Evolutionary conservation across 1,140 invertebrate species (phyloP).

Genomic region (Pachyrhynchus sulphureomaculatus): DNA sequence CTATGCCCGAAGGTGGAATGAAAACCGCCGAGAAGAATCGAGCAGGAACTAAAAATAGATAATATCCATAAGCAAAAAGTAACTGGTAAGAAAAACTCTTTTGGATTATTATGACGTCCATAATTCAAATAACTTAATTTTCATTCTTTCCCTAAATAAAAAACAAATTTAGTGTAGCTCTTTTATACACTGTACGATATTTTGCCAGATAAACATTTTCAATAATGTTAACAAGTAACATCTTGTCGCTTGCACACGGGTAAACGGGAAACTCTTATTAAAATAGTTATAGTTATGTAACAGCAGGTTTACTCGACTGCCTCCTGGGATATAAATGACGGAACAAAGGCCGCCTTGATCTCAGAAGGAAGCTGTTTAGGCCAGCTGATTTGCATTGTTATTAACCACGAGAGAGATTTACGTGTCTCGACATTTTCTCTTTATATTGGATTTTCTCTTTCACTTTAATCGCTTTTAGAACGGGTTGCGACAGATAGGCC

Average conservation of each 20-base stretch:
- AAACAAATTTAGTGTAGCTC: no score
- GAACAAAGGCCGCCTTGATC: conserved; percentile 13
- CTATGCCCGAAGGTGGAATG: no score
- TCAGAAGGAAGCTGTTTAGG: conserved; percentile 23
- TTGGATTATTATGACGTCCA: no score
- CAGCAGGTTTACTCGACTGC: conserved; percentile 5
- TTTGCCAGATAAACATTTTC: not conserved
- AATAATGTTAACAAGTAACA: not conserved
- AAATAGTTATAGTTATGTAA: conserved; percentile 28
- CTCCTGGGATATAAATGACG: conserved; percentile 8
- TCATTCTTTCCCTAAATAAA: no score
- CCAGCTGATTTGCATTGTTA: conserved; percentile 34
- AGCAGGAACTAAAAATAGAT: no score
- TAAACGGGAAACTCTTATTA: conserved; percentile 20
- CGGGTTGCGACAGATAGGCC: no score
- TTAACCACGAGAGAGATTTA: conserved; percentile 31
- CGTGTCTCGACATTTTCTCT: conserved; percentile 5
- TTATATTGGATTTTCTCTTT: not conserved
- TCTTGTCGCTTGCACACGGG: not conserved
- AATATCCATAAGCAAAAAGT: no score
- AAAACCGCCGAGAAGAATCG: no score
- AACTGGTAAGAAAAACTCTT: no score
- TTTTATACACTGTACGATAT: no score
- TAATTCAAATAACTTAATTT: no score
- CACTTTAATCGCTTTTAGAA: not conserved